Evolutionary conservation across 1,140 invertebrate genomes (phyloP), one percentile per base, ranked within the genome.

Genomic region (Drosophila fuyamai): DNA sequence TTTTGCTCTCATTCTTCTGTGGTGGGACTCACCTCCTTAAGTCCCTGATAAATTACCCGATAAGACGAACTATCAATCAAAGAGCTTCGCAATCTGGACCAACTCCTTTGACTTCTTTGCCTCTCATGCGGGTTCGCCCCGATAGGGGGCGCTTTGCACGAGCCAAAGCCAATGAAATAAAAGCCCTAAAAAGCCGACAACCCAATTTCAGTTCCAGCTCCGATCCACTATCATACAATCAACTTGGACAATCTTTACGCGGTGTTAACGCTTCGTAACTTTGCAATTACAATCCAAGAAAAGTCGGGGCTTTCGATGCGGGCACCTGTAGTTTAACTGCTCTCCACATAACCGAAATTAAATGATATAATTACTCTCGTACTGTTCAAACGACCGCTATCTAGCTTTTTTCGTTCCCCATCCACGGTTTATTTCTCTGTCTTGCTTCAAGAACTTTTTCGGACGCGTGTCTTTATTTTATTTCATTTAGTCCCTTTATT

Each of bases 241-340:
- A 61, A 47, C 63, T 76, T 81, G 65, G 78, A 47, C 82, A 77
- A 85, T 85, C 81, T 85, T 85, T 60, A 85, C 74, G 81, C 77
- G 73, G 75, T 84, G 77, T 85, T 85, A 84, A 85, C 81, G 81
- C 82, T 86, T 86, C 74, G 81, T 78, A 78, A 75, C 51, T 77
- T 81, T 67, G 62, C 68, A 81, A 85, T 85, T 85, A 81, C 67
- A 43, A 57, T 61, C 40, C 5, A 9, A 38, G 50, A 47, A 27
- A 12, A 41, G 38, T n/a, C 1, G 40, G 38, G 51, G 44, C 57
- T 23, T 36, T 47, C 36, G 18, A 48, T 57, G 56, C 73, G 46
- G 40, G 41, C 62, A 61, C 72, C 65, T 66, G 65, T 76, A 60
- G 40, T 29, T 65, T 60, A 81, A 67, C 43, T 68, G 48, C 62